Evolutionary conservation across 2,113 vertebrate species (phyloP).

Genomic region (Neogobius melanostomus): DNA sequence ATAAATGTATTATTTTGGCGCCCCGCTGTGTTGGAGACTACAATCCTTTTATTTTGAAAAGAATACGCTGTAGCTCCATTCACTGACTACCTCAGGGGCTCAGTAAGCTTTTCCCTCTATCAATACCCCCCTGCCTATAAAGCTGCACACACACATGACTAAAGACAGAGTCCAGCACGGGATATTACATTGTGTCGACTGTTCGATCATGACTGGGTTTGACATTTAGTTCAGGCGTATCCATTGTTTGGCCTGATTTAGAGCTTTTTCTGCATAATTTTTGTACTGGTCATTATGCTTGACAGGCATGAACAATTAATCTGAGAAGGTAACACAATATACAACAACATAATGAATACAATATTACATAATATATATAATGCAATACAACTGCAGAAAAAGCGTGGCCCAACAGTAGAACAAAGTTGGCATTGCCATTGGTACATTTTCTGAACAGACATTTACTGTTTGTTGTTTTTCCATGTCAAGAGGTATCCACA

Average conservation of each 20-base stretch:
- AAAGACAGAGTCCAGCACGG: background rate
- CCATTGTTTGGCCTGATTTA: background rate
- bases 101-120: conserved; percentile 11
- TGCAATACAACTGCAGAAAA: too few relatives aligned
- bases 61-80: conserved; percentile 26
- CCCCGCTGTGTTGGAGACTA: conserved; percentile 39
- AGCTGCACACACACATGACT: background rate
- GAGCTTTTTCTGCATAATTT: background rate
- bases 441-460: too few relatives aligned
- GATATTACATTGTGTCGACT: background rate
- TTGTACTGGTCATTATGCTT: too few relatives aligned
- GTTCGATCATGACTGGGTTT: background rate
- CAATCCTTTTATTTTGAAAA: conserved; percentile 40
- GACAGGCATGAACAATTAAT: too few relatives aligned
- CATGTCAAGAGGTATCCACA: too few relatives aligned
- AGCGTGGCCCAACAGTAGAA: too few relatives aligned
- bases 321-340: too few relatives aligned
- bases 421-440: too few relatives aligned
- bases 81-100: conserved; percentile 30
- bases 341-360: too few relatives aligned
- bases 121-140: background rate
- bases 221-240: background rate
- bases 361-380: too few relatives aligned
- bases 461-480: too few relatives aligned
- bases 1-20: conserved; percentile 38